Base-by-base conservation (phyloP, 2,888 invertebrate species). In the Agrotis ipsilon region DNA sequence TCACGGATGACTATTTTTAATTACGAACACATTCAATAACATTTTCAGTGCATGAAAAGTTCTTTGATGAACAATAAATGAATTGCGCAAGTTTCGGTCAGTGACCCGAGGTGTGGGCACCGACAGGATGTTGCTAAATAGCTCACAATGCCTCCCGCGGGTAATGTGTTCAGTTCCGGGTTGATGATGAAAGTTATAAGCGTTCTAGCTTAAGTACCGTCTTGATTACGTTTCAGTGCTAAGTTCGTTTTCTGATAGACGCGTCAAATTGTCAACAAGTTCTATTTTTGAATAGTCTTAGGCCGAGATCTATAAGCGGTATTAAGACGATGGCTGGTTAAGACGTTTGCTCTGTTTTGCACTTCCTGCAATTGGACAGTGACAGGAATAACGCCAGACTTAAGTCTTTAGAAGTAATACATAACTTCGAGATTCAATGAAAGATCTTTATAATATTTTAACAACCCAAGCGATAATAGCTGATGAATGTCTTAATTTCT, bases 111-210 rank as follows among this genome's bases (percentile, higher is more conserved):
- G 86, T 80, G 84, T 70, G 86, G 82, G 76, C 11, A 39, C 39
- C 39, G 39, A 11, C 89, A 87, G 89, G 89, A 89, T 87, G 87
- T 89, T 87, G 87, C 88, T 87, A 87, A 87, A 87, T 87, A 80
- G 80, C 74, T 86, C 82, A 89, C 89, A 89, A 89, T 89, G 85
- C 85, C 81, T 88, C 89, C 88, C 89, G 80, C 70, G 89, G 84
- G 89, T 85, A 85, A 82, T 84, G 69, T 70, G 87, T 88, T 88
- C 85, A 73, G 84, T 88, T 88, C 89, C 89, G 86, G 84, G 85
- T 86, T 83, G 68, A 51, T 67, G 65, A 67, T 78, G 68, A 64
- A 76, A 75, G 73, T 78, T 74, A 77, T 78, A 69, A 81, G 48
- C 48, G 77, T 55, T 62, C 61, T 55, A 58, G 32, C 19, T 65